Base-by-base conservation (phyloP, 2,113 vertebrate species). In the Sebastes fasciatus region DNA sequence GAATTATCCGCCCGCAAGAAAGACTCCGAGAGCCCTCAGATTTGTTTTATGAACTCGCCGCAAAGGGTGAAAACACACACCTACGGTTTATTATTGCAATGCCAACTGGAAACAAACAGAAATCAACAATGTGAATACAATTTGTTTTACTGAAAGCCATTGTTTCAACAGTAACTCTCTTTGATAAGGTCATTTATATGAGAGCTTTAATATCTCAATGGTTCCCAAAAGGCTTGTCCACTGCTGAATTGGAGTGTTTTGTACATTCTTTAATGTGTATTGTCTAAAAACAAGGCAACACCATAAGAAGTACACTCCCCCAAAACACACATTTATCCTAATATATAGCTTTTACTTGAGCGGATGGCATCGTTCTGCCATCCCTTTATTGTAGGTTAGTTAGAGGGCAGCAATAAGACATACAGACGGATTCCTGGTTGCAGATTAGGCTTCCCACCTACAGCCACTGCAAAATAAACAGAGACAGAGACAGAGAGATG, bases 361-460 rank as follows among this genome's bases (percentile, higher is more conserved):
- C 57, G 23, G 51, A n/a, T 14, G 40, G 8, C n/a, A 66, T 68
- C 73, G 48, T 77, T 52, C 19, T 67, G n/a, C 52, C 12, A 12
- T 48, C 23, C 4, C 45, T 69, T 45, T 73, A 85, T 40, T 49
- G 40, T n/a, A 71, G 49, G 43, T 73, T 48, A 26, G 64, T 57
- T 52, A 9, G 48, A 52, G 45, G 72, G 52, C 69, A 19, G 58
- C 60, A 86, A 23, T 62, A 49, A 84, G 21, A 48, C 34, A 58
- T 60, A 23, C 42, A 74, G 65, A 81, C 60, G 63, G 66, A 89
- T 83, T 87, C 69, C 81, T 87, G 69, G 62, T 86, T 48, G 62
- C 65, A 88, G 87, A 90, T 92, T 83, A 92, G 79, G 46, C 83
- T 93, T 91, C 85, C 86, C 86, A 89, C 84, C 87, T 91, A 89